phyloP scores from a whole-genome alignment of 2,113 vertebrate genomes.

The Rallus limicola region DNA sequence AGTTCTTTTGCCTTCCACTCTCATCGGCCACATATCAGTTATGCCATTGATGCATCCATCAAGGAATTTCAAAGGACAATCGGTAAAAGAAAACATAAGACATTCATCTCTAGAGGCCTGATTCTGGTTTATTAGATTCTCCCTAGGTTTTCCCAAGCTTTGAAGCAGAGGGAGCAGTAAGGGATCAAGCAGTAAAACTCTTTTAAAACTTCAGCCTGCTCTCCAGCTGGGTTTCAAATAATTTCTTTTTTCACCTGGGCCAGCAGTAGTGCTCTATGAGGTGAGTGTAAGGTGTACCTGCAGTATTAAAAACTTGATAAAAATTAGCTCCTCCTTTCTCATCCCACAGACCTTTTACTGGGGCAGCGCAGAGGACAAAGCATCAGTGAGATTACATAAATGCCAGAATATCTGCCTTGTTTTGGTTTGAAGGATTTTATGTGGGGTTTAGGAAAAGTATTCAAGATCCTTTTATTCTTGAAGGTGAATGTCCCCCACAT shows the following conservation, averaged over 20 bases:
- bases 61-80: slow-evolving; percentile 35
- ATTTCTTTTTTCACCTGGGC: slow-evolving; percentile 9
- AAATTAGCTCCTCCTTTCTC: neutral
- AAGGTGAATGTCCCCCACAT: neutral
- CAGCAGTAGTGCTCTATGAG: neutral
- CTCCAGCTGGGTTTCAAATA: slow-evolving; percentile 32
- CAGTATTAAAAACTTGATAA: neutral
- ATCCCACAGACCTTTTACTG: neutral
- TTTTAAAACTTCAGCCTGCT: slow-evolving; percentile 18
- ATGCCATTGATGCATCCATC: neutral
- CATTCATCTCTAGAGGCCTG: neutral
- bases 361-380: neutral
- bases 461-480: neutral
- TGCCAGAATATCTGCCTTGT: neutral
- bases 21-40: neutral
- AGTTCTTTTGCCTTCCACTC: neutral
- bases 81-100: slow-evolving; percentile 15
- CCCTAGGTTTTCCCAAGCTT: slow-evolving; percentile 22
- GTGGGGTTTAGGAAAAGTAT: neutral
- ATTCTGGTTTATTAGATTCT: slow-evolving; percentile 34
- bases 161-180: slow-evolving; percentile 33
- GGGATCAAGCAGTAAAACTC: slow-evolving; percentile 46
- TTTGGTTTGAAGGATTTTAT: neutral
- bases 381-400: neutral
- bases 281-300: neutral